Evolutionary conservation across 2,797 vertebrate species (phyloP).

Genomic region (Enteromius treurensis): DNA sequence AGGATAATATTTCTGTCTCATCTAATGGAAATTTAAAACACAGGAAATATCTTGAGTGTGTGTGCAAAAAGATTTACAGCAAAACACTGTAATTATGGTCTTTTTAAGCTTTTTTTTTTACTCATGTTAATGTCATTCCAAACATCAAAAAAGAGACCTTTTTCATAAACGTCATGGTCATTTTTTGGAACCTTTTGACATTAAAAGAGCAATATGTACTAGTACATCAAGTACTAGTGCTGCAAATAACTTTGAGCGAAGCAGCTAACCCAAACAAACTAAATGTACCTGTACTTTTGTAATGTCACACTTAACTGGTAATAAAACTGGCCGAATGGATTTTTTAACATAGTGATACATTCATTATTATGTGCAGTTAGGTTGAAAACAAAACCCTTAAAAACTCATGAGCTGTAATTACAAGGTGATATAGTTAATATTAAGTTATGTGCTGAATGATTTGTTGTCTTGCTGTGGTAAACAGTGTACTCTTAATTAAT

Average conservation of each 20-base stretch:
- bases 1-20: background rate
- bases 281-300: background rate
- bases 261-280: background rate
- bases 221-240: background rate
- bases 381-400: constrained; percentile 10
- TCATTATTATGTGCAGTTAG: background rate
- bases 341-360: background rate
- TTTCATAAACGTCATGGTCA: background rate
- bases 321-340: background rate
- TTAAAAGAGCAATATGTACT: background rate
- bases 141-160: background rate
- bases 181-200: background rate
- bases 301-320: background rate
- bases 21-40: background rate
- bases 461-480: constrained; percentile 30
- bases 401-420: constrained; percentile 23
- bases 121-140: background rate
- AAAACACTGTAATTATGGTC: background rate
- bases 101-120: background rate
- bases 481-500: constrained; percentile 36
- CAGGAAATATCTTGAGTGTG: constrained; percentile 4
- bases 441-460: constrained; percentile 20
- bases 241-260: background rate
- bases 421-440: constrained; percentile 3
- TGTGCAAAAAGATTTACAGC: background rate